Base-by-base conservation (phyloP, 2,888 invertebrate species). In the Mellilla xanthometata region DNA sequence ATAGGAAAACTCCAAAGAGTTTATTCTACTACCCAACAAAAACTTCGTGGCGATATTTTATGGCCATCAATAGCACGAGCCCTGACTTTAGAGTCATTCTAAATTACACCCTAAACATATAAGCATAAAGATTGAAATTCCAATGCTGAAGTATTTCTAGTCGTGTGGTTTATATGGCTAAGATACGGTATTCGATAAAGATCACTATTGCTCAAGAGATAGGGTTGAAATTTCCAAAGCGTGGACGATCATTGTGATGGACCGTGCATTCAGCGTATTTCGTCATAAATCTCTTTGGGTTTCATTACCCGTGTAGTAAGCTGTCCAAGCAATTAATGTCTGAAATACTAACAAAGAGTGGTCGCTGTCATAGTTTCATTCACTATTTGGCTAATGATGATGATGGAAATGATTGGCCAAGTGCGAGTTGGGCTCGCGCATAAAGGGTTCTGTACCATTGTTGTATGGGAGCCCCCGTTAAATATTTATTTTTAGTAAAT, bases 251-350 rank as follows among this genome's bases (percentile, higher is more conserved):
- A 31, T 27, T 31, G 35, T 32, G 32, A 30, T 32, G 28, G 24
- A 35, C 32, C 27, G 35, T 39, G 15, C 8, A 12, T 9, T 27
- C 41, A 31, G 28, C 28, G 23, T 38, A 26, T 39, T 22, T 33
- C 24, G 12, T 33, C 38, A 28, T 38, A 42, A 48, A 48, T 48
- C 33, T 27, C 29, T 36, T 38, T 10, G 46, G 23, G 28, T 34
- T 41, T 42, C 38, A 42, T 48, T 48, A 38, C 23, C 11, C 29
- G 23, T 15, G 23, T 28, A 31, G 23, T 41, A 48, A 47, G 41
- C 47, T 41, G 36, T 33, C n/a, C n/a, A n/a, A n/a, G 26, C 33
- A 41, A 41, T 47, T 47, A 47, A 30, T 10, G 41, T 36, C 11
- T 13, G 22, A 46, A 40, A 13, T n/a, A 15, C 15, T 26, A 6